phyloP scores from a whole-genome alignment of 2,797 vertebrate species.

The Hyperoplus lanceolatus region DNA sequence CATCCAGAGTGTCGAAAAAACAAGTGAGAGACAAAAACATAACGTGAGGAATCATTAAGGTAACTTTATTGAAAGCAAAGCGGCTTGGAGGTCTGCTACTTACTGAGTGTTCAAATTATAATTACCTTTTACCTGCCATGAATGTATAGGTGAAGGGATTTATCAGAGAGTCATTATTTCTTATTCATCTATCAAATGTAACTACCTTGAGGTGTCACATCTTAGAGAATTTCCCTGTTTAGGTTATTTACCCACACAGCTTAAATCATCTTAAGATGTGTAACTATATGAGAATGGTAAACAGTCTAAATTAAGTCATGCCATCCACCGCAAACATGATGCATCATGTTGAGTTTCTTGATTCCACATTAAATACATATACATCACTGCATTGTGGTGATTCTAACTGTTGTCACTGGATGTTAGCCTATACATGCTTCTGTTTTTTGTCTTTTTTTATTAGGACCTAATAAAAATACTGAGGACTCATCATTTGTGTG shows the following conservation, averaged over 20 bases:
- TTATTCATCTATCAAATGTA: neutral
- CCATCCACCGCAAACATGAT: neutral
- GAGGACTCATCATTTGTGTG: neutral
- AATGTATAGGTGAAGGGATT: too few species aligned
- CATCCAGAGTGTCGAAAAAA: constrained; percentile 60
- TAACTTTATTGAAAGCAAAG: constrained; percentile 14
- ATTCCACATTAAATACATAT: neutral
- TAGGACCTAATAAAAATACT: neutral
- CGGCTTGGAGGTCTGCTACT: neutral
- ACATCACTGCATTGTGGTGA: neutral
- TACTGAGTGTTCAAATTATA: neutral
- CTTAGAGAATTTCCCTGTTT: neutral
- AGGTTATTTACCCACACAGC: neutral
- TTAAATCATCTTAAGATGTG: neutral
- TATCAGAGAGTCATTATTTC: too few species aligned
- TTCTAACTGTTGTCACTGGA: too few species aligned
- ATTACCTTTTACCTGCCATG: neutral
- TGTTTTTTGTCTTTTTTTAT: constrained; percentile 8
- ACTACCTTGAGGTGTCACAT: neutral
- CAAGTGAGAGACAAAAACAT: constrained; percentile 39
- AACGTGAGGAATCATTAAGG: constrained; percentile 8
- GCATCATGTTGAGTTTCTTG: neutral
- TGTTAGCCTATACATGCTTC: neutral
- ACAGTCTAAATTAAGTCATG: neutral
- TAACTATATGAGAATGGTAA: too few species aligned